Evolutionary conservation across 2,888 invertebrate genomes (phyloP).

Genomic region (Aplocera efformata): DNA sequence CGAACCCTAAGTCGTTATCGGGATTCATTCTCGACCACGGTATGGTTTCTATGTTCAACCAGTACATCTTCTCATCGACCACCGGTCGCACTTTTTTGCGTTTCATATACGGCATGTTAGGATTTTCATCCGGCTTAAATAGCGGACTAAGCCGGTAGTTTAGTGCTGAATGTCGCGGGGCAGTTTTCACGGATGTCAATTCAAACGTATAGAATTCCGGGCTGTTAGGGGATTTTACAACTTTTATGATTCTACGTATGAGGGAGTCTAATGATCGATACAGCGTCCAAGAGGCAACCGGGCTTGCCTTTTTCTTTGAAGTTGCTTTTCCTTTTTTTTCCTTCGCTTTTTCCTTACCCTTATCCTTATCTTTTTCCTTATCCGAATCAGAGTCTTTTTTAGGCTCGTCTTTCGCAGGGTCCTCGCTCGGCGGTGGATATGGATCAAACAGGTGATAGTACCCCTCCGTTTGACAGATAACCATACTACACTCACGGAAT

Average conservation of each 20-base stretch:
- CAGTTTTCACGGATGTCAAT: slow-evolving; percentile 76
- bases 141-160: slow-evolving; percentile 67
- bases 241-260: slow-evolving; percentile 49
- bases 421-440: slow-evolving; percentile 61
- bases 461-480: slow-evolving; percentile 77
- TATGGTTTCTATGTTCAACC: slow-evolving; percentile 60
- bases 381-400: slow-evolving; percentile 14
- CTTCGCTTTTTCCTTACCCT: slow-evolving; percentile 9
- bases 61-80: slow-evolving; percentile 75
- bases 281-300: slow-evolving; percentile 71
- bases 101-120: slow-evolving; percentile 57
- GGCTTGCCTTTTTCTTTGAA: slow-evolving; percentile 28
- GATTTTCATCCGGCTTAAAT: slow-evolving; percentile 64
- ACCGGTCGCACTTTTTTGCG: slow-evolving; percentile 46
- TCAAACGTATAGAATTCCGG: slow-evolving; percentile 80
- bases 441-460: slow-evolving; percentile 83
- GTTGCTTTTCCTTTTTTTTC: slow-evolving; percentile 8
- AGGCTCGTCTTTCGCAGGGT: slow-evolving; percentile 23
- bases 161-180: slow-evolving; percentile 68
- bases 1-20: slow-evolving; percentile 58
- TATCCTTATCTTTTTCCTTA: slow-evolving; percentile 4
- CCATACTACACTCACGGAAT: slow-evolving; percentile 78
- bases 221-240: slow-evolving; percentile 38
- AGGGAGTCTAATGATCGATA: slow-evolving; percentile 58
- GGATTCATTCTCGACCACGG: slow-evolving; percentile 67